These are phyloP conservation scores for Aplysia californica DNA, from an alignment of 1,140 invertebrate species.

Conservation along the genomic window DNA sequence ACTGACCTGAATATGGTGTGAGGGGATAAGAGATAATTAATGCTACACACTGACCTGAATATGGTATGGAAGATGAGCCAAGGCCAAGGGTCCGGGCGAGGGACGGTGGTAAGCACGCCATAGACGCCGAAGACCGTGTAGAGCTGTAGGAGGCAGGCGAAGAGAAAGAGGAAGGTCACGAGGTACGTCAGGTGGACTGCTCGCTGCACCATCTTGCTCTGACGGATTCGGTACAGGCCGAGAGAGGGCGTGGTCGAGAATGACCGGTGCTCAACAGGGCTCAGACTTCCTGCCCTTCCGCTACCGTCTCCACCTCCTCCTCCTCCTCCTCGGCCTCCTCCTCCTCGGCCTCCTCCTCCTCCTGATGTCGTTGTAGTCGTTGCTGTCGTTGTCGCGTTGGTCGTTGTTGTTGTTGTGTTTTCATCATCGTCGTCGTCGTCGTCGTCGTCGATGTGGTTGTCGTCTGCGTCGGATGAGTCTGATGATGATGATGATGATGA, in stretches of 20 bases:
- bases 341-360: too few species aligned
- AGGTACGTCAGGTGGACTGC: conserved; percentile 31
- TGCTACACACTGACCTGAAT: conserved; percentile 35
- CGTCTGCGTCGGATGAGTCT: too few species aligned
- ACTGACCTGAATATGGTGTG: too few species aligned
- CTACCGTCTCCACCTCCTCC: too few species aligned
- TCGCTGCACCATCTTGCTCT: conserved; percentile 32
- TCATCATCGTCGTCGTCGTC: too few species aligned
- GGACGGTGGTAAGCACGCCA: conserved; percentile 22
- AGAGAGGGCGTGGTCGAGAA: conserved; percentile 24
- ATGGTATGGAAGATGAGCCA: conserved; percentile 35
- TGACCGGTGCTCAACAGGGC: too few species aligned
- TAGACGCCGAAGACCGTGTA: conserved; percentile 37
- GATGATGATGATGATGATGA: too few species aligned
- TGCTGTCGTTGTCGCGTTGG: background rate
- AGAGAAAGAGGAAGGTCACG: conserved; percentile 31
- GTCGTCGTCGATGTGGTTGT: too few species aligned
- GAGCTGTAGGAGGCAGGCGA: conserved; percentile 34
- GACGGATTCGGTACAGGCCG: conserved; percentile 33
- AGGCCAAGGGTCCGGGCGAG: conserved; percentile 32
- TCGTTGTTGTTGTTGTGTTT: too few species aligned
- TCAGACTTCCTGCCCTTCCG: too few species aligned
- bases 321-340: too few species aligned
- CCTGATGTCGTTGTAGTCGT: background rate
- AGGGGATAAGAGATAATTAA: too few species aligned